Evolutionary conservation across 1,140 invertebrate species (phyloP).

Genomic region (Pantala flavescens): DNA sequence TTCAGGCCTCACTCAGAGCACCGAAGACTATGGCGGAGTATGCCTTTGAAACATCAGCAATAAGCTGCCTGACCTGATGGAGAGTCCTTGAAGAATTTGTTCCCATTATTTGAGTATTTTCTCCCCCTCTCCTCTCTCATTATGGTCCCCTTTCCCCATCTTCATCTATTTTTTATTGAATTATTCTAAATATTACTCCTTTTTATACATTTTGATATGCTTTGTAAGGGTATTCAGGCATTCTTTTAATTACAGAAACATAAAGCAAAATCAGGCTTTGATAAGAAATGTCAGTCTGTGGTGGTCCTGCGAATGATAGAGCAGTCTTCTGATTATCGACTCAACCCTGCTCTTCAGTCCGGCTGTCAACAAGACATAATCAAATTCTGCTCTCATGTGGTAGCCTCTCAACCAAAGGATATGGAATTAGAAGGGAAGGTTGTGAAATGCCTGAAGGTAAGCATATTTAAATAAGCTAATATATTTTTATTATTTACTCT

Average conservation of each 20-base stretch:
- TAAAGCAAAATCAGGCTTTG: slow-evolving; percentile 71
- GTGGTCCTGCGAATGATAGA: slow-evolving; percentile 83
- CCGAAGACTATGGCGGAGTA: too few species aligned
- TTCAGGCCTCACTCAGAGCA: too few species aligned
- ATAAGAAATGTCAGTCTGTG: slow-evolving; percentile 73
- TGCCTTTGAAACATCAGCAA: too few species aligned
- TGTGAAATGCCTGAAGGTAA: slow-evolving; percentile 24
- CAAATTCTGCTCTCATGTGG: slow-evolving; percentile 49
- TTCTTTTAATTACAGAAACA: slow-evolving; percentile 48
- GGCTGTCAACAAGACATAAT: slow-evolving; percentile 63
- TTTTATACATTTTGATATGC: too few species aligned
- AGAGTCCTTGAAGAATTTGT: too few species aligned
- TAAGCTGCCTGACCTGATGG: too few species aligned
- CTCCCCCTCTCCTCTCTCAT: too few species aligned
- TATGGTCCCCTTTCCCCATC: too few species aligned
- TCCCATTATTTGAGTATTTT: too few species aligned
- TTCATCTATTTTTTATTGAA: too few species aligned
- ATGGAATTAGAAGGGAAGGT: slow-evolving; percentile 50
- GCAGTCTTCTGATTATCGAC: slow-evolving; percentile 82
- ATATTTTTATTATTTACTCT: slow-evolving; percentile 12
- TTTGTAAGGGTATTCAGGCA: too few species aligned
- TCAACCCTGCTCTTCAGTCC: slow-evolving; percentile 77
- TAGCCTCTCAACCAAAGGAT: slow-evolving; percentile 36
- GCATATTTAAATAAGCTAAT: neutral
- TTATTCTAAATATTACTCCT: too few species aligned